Percentiles rank a stretch among this genome's conserved stretches.
Evolutionary conservation across 2,797 vertebrate species (phyloP).

Genomic region (Poecilia gillii): DNA sequence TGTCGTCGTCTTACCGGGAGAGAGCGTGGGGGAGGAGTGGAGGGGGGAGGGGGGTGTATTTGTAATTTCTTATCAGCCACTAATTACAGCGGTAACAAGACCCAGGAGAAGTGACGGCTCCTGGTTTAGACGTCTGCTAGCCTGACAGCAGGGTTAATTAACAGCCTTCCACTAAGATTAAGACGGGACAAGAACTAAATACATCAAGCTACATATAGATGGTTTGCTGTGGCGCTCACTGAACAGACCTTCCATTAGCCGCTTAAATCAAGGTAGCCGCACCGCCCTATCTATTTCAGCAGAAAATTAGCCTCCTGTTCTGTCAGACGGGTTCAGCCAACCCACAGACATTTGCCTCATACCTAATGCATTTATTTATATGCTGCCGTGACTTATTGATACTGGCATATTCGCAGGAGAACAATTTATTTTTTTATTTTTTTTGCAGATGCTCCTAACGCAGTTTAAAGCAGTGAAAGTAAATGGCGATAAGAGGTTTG

Average conservation of each 20-base stretch:
- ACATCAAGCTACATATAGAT: conserved; percentile 51
- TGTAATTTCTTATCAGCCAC: conserved; percentile 73
- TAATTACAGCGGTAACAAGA: conserved; percentile 77
- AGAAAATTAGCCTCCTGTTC: conserved; percentile 52
- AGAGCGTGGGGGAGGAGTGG: not conserved
- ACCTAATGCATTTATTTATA: conserved; percentile 49
- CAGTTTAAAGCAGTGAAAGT: conserved; percentile 50
- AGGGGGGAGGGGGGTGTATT: conserved; percentile 35
- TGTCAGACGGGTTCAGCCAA: conserved; percentile 36
- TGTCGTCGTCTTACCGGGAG: conserved; percentile 60
- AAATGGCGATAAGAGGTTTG: conserved; percentile 44
- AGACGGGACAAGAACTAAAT: conserved; percentile 73
- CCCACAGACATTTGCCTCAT: conserved; percentile 21
- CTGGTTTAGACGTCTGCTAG: conserved; percentile 70
- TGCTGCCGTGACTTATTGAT: conserved; percentile 63
- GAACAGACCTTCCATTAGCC: conserved; percentile 45
- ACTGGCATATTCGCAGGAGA: conserved; percentile 49
- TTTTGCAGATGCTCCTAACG: conserved; percentile 49
- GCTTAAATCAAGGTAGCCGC: conserved; percentile 57
- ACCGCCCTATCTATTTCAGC: conserved; percentile 53
- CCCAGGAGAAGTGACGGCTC: conserved; percentile 75
- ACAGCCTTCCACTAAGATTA: conserved; percentile 80
- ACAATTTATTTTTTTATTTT: conserved; percentile 25
- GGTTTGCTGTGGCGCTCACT: not conserved
- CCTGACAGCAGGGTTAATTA: conserved; percentile 84